A percentile compares a stretch with the other conserved stretches of the same genome.
Evolutionary conservation across 2,888 invertebrate species (phyloP).

Genomic region (Lutraria lutraria): DNA sequence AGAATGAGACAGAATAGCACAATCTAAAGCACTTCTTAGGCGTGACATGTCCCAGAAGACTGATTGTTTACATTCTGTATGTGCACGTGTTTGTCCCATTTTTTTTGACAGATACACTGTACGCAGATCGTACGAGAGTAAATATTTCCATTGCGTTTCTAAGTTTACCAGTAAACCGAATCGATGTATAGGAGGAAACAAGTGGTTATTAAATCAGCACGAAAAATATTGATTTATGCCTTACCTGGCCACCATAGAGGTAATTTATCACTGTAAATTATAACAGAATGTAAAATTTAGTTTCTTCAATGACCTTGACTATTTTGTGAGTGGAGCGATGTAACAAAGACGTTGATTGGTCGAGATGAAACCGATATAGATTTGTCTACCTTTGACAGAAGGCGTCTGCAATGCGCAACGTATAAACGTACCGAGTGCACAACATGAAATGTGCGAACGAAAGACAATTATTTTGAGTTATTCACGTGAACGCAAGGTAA

Average conservation of each 20-base stretch:
- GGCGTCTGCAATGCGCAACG: too few relatives aligned
- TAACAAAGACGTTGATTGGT: constrained; percentile 18
- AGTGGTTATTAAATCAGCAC: background rate
- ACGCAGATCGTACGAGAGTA: background rate
- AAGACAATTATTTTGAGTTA: too few relatives aligned
- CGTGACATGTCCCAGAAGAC: background rate
- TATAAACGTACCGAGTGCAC: too few relatives aligned
- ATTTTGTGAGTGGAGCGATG: background rate
- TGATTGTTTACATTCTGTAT: constrained; percentile 19
- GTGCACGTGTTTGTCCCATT: constrained; percentile 42
- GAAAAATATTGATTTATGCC: background rate
- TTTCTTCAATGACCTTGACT: constrained; percentile 16
- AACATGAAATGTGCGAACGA: too few relatives aligned
- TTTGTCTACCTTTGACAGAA: background rate
- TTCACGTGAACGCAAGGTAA: too few relatives aligned
- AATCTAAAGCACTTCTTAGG: too few relatives aligned
- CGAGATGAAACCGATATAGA: background rate
- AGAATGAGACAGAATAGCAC: too few relatives aligned
- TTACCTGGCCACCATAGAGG: background rate
- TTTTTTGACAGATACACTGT: constrained; percentile 41
- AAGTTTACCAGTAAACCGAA: too few relatives aligned
- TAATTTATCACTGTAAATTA: background rate
- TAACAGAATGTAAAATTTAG: background rate
- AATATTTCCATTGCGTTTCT: too few relatives aligned
- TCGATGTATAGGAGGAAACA: background rate